Conservation (phyloP, 2,113 vertebrate species). For the Monopterus albus region DNA sequence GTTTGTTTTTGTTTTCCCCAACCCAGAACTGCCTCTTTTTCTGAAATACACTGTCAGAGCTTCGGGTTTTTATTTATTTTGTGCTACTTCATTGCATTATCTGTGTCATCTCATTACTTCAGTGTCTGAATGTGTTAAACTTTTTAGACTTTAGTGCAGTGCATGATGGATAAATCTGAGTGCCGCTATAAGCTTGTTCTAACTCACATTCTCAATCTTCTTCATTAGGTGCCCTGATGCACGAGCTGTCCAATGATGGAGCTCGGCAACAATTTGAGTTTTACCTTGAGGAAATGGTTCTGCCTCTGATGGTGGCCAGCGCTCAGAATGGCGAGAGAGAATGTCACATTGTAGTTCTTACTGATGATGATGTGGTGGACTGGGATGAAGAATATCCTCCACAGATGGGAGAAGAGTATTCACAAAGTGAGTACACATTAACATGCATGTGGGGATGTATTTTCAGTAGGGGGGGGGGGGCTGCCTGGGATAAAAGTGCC, state of each 20-base stretch:
- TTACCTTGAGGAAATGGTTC: conserved; percentile 98
- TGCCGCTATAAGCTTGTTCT: not conserved
- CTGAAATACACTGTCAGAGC: not conserved
- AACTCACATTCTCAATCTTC: not conserved
- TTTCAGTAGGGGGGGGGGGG: too few relatives aligned
- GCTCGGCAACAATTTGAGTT: conserved; percentile 97
- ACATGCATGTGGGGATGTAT: too few relatives aligned
- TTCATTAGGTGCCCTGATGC: conserved; percentile 95
- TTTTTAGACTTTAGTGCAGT: not conserved
- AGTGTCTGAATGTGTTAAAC: too few relatives aligned
- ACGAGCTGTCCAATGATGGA: conserved; percentile 97
- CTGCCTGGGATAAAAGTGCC: too few relatives aligned
- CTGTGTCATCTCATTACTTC: too few relatives aligned
- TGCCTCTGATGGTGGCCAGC: conserved; percentile 96
- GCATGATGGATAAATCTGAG: not conserved
- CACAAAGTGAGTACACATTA: conserved; percentile 88
- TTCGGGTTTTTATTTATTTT: not conserved
- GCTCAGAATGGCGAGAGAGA: conserved; percentile 97
- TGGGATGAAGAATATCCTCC: conserved; percentile 99
- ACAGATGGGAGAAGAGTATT: conserved; percentile 99
- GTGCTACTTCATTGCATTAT: not conserved
- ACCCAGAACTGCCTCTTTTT: not conserved
- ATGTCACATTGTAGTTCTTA: conserved; percentile 98
- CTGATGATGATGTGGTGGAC: conserved; percentile 98
- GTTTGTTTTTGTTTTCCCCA: too few relatives aligned